Evolutionary conservation across 1,140 invertebrate genomes (phyloP), one percentile per base, ranked within the genome.

Genomic region (Brachionus sp.): DNA sequence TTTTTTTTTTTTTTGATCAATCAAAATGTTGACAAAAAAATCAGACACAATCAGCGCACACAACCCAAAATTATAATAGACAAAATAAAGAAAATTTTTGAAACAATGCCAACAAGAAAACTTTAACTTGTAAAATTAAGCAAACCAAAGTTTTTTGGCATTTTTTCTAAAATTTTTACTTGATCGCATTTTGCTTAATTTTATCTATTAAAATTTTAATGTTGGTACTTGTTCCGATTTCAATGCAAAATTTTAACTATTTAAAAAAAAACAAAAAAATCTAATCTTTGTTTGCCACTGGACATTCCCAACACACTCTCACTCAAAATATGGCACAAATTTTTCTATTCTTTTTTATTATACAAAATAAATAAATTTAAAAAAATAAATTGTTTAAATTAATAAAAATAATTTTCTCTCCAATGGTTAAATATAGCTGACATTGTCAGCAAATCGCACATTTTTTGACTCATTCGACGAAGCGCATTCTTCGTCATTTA

Each of bases 371-470:
- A 70, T 70, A 39, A 13, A 39, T 16, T 37, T 6, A 16, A 19
- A 39, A 39, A 39, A 33, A 29, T n/a, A 66, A 66, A 33, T 70
- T 39, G 35, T 19, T 39, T 33, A 66, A 66, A 66, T 39, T 29
- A 29, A 3, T 29, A 29, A 29, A 29, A 70, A 37, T 70, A 39
- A 19, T 70, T 33, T 70, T 70, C 5, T 70, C n/a, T 70, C 13
- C 1, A n/a, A 70, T 37, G 35, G 37, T 70, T 78, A 78, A 62
- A 80, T 80, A 16, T 62, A 80, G 37, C 77, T 80, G 12, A 80
- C 77, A 42, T 80, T 80, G 50, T 80, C 77, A 25, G 77, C 19
- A 25, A 80, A 80, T 80, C 77, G 46, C 5, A 80, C 77, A 80
- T 80, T 80, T 42, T 80, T 80, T 19, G 77, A 62, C 35, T 66